Conservation (phyloP, 64 coral and sea anemone genomes). For the Catalaphyllia jardinei region DNA sequence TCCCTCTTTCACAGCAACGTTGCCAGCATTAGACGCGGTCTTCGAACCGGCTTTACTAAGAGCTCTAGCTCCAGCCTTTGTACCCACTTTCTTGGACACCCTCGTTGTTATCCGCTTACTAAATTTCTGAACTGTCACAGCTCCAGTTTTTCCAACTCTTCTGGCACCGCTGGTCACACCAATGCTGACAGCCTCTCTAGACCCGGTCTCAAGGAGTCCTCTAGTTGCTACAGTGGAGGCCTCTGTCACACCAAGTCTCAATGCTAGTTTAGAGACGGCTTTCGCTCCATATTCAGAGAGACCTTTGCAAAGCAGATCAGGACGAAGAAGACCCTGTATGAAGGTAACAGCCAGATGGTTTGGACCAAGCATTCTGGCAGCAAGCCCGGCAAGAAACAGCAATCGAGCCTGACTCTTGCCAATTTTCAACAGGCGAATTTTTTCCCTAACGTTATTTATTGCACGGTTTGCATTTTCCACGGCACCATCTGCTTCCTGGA, state of each 20-base stretch:
- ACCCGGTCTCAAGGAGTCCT: neutral
- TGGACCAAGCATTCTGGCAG: constrained; percentile 1
- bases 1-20: neutral
- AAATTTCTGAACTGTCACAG: neutral
- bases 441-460: neutral
- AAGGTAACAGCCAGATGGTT: constrained; percentile 7
- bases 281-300: neutral
- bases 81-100: neutral
- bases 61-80: neutral
- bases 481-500: constrained; percentile 13
- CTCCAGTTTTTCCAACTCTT: neutral
- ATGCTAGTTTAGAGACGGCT: neutral
- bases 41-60: neutral
- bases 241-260: neutral
- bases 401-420: neutral
- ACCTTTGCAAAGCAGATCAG: neutral
- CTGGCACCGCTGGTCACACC: neutral
- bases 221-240: neutral
- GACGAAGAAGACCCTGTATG: neutral
- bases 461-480: neutral
- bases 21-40: neutral
- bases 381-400: constrained; percentile 6
- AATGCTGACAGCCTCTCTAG: neutral
- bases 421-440: neutral
- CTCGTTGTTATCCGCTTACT: neutral